Evolutionary conservation across 92 coral and sea anemone species (phyloP).

Genomic region (Bergia puertoricense): DNA sequence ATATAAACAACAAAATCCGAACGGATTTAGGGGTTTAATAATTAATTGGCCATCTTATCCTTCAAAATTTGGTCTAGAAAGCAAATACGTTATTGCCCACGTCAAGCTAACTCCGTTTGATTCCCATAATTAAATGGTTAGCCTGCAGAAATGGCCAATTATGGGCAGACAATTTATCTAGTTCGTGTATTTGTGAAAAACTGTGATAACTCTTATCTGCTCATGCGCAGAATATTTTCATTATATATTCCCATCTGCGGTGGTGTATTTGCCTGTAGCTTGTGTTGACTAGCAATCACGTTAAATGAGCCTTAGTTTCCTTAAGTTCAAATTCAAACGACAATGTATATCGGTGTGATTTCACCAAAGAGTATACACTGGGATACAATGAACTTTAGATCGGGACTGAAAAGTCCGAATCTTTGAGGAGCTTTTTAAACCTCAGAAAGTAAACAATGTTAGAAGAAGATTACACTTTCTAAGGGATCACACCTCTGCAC

Average conservation of each 20-base stretch:
- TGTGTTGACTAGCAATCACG: constrained; percentile 7
- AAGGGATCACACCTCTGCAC: background rate
- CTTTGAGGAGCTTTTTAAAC: background rate
- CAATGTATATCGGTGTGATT: background rate
- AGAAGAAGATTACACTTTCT: background rate
- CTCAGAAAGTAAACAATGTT: background rate
- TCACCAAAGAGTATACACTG: background rate
- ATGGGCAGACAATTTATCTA: background rate
- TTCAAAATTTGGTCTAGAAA: constrained; percentile 11
- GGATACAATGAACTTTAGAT: background rate
- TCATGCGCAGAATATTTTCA: constrained; percentile 14
- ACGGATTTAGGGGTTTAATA: constrained; percentile 23
- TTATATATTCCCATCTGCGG: constrained; percentile 26
- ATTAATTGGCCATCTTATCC: constrained; percentile 9
- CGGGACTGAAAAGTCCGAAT: background rate
- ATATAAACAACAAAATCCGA: constrained; percentile 13
- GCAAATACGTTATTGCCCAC: background rate
- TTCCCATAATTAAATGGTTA: constrained; percentile 4
- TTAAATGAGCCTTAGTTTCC: background rate
- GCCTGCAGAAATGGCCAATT: constrained; percentile 4
- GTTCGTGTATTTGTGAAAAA: background rate
- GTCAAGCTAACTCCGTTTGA: background rate
- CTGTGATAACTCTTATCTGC: background rate
- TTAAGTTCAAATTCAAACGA: background rate
- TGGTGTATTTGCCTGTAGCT: background rate